Conservation (phyloP, 2,888 invertebrate genomes). For the Heteropelma amictum region DNA sequence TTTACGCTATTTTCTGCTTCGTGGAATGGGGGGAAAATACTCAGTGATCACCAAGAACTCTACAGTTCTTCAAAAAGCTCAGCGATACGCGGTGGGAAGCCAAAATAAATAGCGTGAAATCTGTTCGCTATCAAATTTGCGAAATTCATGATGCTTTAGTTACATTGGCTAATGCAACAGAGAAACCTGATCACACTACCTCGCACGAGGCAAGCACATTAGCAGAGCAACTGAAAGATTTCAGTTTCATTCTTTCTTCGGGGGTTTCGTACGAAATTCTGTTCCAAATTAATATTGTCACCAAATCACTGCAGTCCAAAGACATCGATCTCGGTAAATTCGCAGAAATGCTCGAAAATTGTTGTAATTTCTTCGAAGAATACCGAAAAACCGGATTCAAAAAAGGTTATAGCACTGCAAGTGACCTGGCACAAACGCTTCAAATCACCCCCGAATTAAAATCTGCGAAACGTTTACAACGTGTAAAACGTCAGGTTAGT, state of each 20-base stretch:
- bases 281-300: too few relatives aligned
- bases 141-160: slow-evolving; percentile 66
- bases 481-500: slow-evolving; percentile 65
- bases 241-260: slow-evolving; percentile 65
- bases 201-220: slow-evolving; percentile 60
- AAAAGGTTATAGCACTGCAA: too few relatives aligned
- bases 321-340: too few relatives aligned
- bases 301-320: too few relatives aligned
- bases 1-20: slow-evolving; percentile 61
- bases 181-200: slow-evolving; percentile 46
- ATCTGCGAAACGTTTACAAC: too few relatives aligned
- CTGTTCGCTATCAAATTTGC: slow-evolving; percentile 65
- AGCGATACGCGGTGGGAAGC: slow-evolving; percentile 66
- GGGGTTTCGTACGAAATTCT: too few relatives aligned
- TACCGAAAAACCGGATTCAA: too few relatives aligned
- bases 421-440: too few relatives aligned
- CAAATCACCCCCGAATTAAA: too few relatives aligned
- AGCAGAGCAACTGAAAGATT: slow-evolving; percentile 61
- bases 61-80: slow-evolving; percentile 63
- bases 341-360: too few relatives aligned
- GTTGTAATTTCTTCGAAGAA: too few relatives aligned
- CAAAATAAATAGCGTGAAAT: slow-evolving; percentile 63
- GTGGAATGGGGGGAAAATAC: slow-evolving; percentile 63
- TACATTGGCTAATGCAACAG: slow-evolving; percentile 55
- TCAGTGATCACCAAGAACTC: slow-evolving; percentile 61